Base-by-base conservation (phyloP, 2,888 invertebrate species). In the Drosophila nr. medialis region DNA sequence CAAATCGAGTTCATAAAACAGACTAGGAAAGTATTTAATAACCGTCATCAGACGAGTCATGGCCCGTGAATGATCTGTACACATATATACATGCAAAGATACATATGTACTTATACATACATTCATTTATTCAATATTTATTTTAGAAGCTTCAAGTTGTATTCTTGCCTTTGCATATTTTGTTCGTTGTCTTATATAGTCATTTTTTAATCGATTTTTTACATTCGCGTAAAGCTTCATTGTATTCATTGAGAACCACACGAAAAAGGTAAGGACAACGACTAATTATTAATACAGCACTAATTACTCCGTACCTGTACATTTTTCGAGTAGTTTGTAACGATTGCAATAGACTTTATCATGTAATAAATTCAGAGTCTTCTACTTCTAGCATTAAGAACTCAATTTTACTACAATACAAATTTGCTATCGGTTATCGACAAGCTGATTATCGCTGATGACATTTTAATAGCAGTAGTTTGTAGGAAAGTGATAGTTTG, bases 21-120 rank as follows among this genome's bases (percentile, higher is more conserved):
- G 24, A 24, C 30, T 21, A 18, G 11, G n/a, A 54, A 55, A 72
- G 27, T 67, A 75, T 54, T 50, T 60, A 75, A 74, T 55, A 36
- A 55, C 42, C 27, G 45, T 55, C 55, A 55, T 54, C 49, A 68
- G n/a, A 27, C 24, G 34, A 68, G 29, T 24, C 69, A 75, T 40
- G 27, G 34, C 18, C 76, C 76, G 60, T 72, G 60, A 67, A 59
- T 45, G 60, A 11, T 45, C 42, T 50, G 13, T 45, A 13, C 29
- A 27, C 24, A 21, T n/a, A 66, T 48, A n/a, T 40, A n/a, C 10
- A 60, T 18, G 18, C 21, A 24, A 15, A 30, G 2, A 10, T 15
- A 27, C 32, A 56, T 13, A 24, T 21, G 13, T 13, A 11, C 21
- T 11, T 24, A 45, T 15, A 24, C 15, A 45, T 15, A 24, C 13